A percentile compares a stretch with the other conserved stretches of the same genome.
phyloP scores from a whole-genome alignment of 2,797 vertebrate genomes.

The Dipus sagitta region DNA sequence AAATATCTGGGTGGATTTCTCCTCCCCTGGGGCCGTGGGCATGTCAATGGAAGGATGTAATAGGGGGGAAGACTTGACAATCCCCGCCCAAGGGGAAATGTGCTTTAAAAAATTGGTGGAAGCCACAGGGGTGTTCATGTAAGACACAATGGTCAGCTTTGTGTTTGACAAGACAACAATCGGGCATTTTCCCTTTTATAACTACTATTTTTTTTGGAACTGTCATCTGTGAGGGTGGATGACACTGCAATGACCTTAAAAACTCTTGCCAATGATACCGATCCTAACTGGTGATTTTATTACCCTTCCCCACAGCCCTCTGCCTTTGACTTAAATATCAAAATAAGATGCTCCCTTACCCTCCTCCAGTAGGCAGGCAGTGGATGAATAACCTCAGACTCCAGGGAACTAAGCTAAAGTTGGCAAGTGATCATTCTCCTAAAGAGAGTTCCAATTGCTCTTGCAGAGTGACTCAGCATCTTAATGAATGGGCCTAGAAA shows the following conservation, averaged over 20 bases:
- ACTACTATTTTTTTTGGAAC: slow-evolving; percentile 83
- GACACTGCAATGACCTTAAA: slow-evolving; percentile 88
- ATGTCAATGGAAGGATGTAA: slow-evolving; percentile 90
- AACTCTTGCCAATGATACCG: slow-evolving; percentile 79
- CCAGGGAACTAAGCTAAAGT: slow-evolving; percentile 86
- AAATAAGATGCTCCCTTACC: slow-evolving; percentile 83
- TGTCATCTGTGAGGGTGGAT: slow-evolving; percentile 86
- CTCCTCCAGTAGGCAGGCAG: slow-evolving; percentile 74
- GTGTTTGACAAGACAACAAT: slow-evolving; percentile 89
- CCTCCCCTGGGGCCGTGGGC: slow-evolving; percentile 82
- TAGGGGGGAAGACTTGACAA: slow-evolving; percentile 85
- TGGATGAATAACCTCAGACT: slow-evolving; percentile 85
- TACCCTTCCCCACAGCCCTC: slow-evolving; percentile 49
- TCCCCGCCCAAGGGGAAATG: slow-evolving; percentile 90
- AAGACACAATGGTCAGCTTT: slow-evolving; percentile 87
- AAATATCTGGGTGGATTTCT: slow-evolving; percentile 91
- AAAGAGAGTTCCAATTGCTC: slow-evolving; percentile 80
- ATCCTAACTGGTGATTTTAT: slow-evolving; percentile 79
- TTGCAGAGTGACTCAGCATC: slow-evolving; percentile 85
- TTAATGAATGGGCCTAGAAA: slow-evolving; percentile 88
- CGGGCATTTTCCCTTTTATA: slow-evolving; percentile 86
- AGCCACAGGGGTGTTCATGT: slow-evolving; percentile 88
- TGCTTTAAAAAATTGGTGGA: slow-evolving; percentile 90
- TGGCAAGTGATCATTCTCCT: slow-evolving; percentile 78
- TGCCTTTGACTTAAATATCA: slow-evolving; percentile 81